These are phyloP conservation scores for Cotesia vestalis DNA, from an alignment of 1,140 invertebrate genomes.

Conservation along the genomic window DNA sequence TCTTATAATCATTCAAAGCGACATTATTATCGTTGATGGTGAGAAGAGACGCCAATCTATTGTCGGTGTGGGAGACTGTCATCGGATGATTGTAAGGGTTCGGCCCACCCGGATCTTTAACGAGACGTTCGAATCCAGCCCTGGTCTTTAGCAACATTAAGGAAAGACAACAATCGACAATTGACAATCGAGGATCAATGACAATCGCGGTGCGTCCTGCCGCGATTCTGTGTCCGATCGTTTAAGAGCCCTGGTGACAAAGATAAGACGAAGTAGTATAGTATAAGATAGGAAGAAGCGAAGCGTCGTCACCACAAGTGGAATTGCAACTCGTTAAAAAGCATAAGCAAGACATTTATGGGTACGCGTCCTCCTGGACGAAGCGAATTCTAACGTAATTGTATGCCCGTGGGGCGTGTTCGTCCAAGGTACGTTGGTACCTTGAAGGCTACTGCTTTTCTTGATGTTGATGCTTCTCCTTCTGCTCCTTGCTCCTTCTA, in stretches of 20 bases:
- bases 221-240: slow-evolving; percentile 39
- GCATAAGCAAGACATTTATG: slow-evolving; percentile 43
- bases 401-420: slow-evolving; percentile 38
- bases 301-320: slow-evolving; percentile 26
- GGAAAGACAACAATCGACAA: neutral
- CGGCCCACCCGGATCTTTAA: slow-evolving; percentile 29
- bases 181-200: slow-evolving; percentile 16
- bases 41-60: slow-evolving; percentile 1
- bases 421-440: neutral
- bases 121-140: slow-evolving; percentile 20
- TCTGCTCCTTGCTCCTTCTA: slow-evolving; percentile 4
- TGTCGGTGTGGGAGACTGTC: neutral
- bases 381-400: slow-evolving; percentile 43
- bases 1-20: neutral
- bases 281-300: no score
- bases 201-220: slow-evolving; percentile 22
- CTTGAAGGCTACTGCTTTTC: slow-evolving; percentile 11
- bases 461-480: slow-evolving; percentile 28
- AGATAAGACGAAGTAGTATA: slow-evolving; percentile 32
- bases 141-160: no score
- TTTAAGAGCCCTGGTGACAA: slow-evolving; percentile 35
- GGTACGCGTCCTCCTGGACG: slow-evolving; percentile 36
- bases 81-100: slow-evolving; percentile 26
- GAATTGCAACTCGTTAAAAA: slow-evolving; percentile 45
- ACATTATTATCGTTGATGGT: neutral